Evolutionary conservation across 2,888 invertebrate species (phyloP).

Genomic region (Ectemnius continuus): DNA sequence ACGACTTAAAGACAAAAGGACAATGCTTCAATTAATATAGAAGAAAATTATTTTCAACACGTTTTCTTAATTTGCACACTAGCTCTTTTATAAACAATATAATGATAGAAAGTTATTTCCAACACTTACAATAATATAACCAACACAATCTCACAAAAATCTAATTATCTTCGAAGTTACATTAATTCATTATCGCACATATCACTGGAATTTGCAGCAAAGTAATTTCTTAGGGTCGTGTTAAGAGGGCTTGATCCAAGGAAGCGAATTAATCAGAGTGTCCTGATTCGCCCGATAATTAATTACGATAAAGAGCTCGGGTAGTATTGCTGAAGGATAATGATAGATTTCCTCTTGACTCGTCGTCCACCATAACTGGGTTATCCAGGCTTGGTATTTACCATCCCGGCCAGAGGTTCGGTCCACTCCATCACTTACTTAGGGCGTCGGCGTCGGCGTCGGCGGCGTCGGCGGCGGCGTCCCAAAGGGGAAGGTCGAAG

Average conservation of each 20-base stretch:
- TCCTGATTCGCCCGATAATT: slow-evolving; percentile 29
- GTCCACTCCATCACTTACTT: slow-evolving; percentile 74
- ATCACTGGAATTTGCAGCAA: too few species aligned
- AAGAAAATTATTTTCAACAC: too few species aligned
- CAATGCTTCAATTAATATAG: too few species aligned
- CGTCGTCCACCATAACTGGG: slow-evolving; percentile 33
- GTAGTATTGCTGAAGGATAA: slow-evolving; percentile 54
- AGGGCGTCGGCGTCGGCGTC: slow-evolving; percentile 62
- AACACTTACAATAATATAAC: too few species aligned
- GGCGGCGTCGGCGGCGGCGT: too few species aligned
- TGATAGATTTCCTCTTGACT: slow-evolving; percentile 54
- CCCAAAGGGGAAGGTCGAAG: slow-evolving; percentile 59
- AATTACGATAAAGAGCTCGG: slow-evolving; percentile 29
- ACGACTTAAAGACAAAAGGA: too few species aligned
- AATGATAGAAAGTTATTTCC: too few species aligned
- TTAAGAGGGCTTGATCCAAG: neutral
- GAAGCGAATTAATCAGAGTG: neutral
- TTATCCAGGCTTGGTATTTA: slow-evolving; percentile 45
- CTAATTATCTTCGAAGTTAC: too few species aligned
- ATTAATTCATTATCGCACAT: too few species aligned
- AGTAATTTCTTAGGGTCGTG: neutral
- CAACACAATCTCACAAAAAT: too few species aligned
- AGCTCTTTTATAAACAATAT: too few species aligned
- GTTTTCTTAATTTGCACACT: too few species aligned
- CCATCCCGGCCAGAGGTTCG: slow-evolving; percentile 28